Base-by-base conservation (phyloP, 2,113 vertebrate species). In the Prietella phreatophila region DNA sequence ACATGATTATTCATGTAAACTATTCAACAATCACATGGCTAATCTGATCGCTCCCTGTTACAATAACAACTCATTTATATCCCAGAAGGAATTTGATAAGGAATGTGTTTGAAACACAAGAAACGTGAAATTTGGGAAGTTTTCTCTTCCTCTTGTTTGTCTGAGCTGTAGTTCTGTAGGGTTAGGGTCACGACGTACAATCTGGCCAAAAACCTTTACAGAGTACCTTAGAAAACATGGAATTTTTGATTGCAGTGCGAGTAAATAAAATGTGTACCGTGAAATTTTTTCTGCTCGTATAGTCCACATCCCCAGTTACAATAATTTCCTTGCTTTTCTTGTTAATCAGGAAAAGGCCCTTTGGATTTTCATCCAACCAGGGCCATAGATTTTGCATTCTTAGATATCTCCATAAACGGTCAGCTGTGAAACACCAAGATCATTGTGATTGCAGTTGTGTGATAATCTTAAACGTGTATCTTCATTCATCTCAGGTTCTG, bases 311-410 rank as follows among this genome's bases (percentile, higher is more conserved):
- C 17, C 76, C 27, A 50, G 36, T 60, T 14, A 53, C 87, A 36
- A n/a, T 5, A 14, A 89, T n/a, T 10, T 65, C n/a, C 8, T 69
- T 81, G 0, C 5, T 30, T 2, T 2, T 1, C 8, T 17, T 9
- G n/a, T 73, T 5, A 1, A 90, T 73, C 0, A 22, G 0, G 2
- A 90, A 53, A 63, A 89, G 14, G n/a, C 33, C 71, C 82, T 33
- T 20, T 73, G 89, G 89, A 0, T 89, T 58, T 71, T 87, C 0
- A 27, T 88, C 55, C 15, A 82, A 7, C 89, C 89, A 7, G 78
- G 71, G 58, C 89, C 89, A 25, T 13, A n/a, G 20, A 85, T 69
- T 2, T 50, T 0, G 55, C 61, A 89, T 7, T 67, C 0, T 8
- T 25, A 5, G 19, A 63, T 8, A 1, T 56, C 36, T 13, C n/a